Conservation (phyloP, 2,888 invertebrate species). For the Heliconius aoede region DNA sequence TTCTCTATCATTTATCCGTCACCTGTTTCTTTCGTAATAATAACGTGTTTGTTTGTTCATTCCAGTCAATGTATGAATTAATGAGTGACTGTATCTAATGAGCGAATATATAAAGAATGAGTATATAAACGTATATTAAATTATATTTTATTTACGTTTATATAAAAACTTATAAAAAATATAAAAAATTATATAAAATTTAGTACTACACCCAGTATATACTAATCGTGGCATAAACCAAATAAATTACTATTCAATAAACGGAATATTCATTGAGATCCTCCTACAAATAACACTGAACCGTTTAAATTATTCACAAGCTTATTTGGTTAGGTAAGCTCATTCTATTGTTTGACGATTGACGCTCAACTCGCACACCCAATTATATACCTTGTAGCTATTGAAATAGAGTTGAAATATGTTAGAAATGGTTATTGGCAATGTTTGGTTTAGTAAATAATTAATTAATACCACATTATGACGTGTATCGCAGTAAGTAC, state of each 20-base stretch:
- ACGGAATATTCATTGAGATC: conserved; percentile 18
- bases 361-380: not conserved
- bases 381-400: not conserved
- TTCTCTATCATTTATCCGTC: not conserved
- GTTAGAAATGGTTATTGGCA: not conserved
- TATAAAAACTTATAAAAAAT: too few species aligned
- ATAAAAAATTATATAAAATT: too few species aligned
- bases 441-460: conserved; percentile 14
- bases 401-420: not conserved
- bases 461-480: conserved; percentile 21
- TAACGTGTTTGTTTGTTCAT: too few species aligned
- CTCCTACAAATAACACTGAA: conserved; percentile 24
- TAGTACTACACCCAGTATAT: not conserved
- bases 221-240: not conserved
- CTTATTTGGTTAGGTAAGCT: conserved; percentile 28
- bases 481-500: conserved; percentile 6
- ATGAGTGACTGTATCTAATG: too few species aligned
- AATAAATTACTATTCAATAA: conserved; percentile 10
- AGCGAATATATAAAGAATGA: too few species aligned
- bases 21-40: too few species aligned
- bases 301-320: conserved; percentile 23
- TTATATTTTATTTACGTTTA: too few species aligned
- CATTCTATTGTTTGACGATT: conserved; percentile 19
- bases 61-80: too few species aligned
- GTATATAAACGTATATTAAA: too few species aligned